Conservation (phyloP, 1,140 invertebrate genomes). For the Micrasema longulum region DNA sequence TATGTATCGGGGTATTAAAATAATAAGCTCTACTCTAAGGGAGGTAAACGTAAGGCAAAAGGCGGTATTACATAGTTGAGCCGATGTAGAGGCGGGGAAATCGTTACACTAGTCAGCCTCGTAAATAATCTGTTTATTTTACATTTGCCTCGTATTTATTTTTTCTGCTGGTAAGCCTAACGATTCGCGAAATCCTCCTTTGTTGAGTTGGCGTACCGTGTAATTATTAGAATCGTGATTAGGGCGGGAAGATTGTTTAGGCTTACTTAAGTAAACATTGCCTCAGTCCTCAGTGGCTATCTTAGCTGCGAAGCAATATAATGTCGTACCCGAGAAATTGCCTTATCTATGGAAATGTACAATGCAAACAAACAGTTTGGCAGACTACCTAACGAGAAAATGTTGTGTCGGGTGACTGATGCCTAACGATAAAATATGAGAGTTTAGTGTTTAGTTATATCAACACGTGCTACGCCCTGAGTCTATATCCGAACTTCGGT, state of each 20-base stretch:
- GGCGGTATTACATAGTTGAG: conserved; percentile 7
- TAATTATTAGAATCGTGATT: conserved; percentile 41
- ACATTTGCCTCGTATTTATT: conserved; percentile 44
- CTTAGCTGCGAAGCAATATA: background rate
- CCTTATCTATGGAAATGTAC: conserved; percentile 5
- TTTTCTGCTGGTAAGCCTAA: conserved; percentile 44
- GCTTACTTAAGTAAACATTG: background rate
- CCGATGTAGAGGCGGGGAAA: conserved; percentile 7
- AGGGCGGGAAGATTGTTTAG: conserved; percentile 33
- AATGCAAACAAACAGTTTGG: background rate
- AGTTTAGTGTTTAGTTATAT: background rate
- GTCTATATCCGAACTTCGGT: too few relatives aligned
- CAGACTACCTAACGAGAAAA: background rate
- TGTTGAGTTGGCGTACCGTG: conserved; percentile 36
- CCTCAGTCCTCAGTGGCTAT: conserved; percentile 5
- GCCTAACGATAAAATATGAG: background rate
- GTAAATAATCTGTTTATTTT: conserved; percentile 50
- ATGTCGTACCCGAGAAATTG: conserved; percentile 5
- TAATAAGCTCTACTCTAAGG: conserved; percentile 13
- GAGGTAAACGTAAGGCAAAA: conserved; percentile 9
- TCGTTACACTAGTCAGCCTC: conserved; percentile 29
- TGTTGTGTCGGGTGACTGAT: background rate
- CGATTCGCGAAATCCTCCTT: conserved; percentile 45
- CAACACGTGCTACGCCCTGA: background rate
- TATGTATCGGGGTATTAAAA: conserved; percentile 24